These are phyloP conservation scores for Xestia rhomboidea DNA, from an alignment of 2,888 invertebrate genomes.

Conservation along the genomic window DNA sequence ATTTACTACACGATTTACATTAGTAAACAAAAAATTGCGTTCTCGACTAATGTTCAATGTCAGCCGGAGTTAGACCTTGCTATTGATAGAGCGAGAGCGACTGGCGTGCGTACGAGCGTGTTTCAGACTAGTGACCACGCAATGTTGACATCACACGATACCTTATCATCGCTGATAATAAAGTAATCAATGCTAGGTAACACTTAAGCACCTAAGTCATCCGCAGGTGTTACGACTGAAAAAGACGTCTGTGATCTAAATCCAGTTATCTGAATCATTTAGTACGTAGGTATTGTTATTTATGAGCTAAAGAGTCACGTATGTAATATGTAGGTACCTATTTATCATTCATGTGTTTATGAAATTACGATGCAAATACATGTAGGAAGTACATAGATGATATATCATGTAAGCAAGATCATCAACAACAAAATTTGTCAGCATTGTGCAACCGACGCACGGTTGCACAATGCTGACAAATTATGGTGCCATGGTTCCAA, in stretches of 20 bases:
- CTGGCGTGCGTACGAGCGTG: slow-evolving; percentile 10
- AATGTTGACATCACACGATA: slow-evolving; percentile 20
- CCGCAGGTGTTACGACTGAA: slow-evolving; percentile 16
- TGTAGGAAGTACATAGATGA: not conserved
- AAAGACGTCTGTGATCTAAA: slow-evolving; percentile 16
- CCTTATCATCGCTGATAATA: slow-evolving; percentile 33
- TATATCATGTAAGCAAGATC: not conserved
- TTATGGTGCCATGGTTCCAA: not conserved
- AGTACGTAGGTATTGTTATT: not conserved
- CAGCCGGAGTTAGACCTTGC: slow-evolving; percentile 39
- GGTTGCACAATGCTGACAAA: not conserved
- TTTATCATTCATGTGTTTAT: not conserved
- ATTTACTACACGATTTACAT: slow-evolving; percentile 37
- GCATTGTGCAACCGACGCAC: too few species aligned
- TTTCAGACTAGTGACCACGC: not conserved
- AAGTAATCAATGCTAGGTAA: slow-evolving; percentile 34
- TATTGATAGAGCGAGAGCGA: slow-evolving; percentile 18
- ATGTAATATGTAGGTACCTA: not conserved
- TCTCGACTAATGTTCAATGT: slow-evolving; percentile 46
- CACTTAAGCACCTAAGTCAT: not conserved
- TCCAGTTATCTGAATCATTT: slow-evolving; percentile 1
- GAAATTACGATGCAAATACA: not conserved
- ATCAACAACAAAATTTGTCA: not conserved
- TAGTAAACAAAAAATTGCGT: slow-evolving; percentile 35
- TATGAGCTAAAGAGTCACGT: not conserved